phyloP scores from a whole-genome alignment of 2,888 invertebrate genomes.

The Protonemura montana region DNA sequence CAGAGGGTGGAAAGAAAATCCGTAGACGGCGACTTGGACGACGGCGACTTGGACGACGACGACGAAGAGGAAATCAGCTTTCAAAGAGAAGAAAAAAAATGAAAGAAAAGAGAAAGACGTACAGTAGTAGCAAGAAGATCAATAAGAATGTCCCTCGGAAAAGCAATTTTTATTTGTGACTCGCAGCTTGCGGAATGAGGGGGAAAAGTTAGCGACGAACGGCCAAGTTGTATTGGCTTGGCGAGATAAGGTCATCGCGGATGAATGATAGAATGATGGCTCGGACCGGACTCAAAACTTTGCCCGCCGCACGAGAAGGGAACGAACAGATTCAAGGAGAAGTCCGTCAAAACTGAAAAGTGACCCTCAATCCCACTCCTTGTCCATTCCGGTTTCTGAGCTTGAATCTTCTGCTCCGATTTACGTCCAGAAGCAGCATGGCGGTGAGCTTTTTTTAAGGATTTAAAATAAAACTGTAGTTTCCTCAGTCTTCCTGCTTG shows the following conservation, averaged over 20 bases:
- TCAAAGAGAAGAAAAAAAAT: conserved; percentile 43
- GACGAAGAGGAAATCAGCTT: conserved; percentile 43
- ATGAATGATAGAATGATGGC: conserved; percentile 18
- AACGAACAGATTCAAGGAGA: neutral
- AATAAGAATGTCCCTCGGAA: conserved; percentile 46
- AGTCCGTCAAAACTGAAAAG: neutral
- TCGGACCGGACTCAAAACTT: neutral
- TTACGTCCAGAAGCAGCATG: too few relatives aligned
- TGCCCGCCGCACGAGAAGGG: neutral
- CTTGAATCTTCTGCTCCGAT: too few relatives aligned
- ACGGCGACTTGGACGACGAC: conserved; percentile 43
- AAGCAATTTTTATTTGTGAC: conserved; percentile 30
- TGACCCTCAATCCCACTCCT: neutral
- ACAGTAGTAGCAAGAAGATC: conserved; percentile 35
- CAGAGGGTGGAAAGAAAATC: neutral
- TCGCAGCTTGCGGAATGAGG: neutral
- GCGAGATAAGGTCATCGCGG: conserved; percentile 33
- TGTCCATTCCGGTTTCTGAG: too few relatives aligned
- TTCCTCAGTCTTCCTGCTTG: too few relatives aligned
- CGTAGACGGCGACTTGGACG: conserved; percentile 17
- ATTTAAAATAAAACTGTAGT: too few relatives aligned
- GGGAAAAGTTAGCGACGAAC: conserved; percentile 2
- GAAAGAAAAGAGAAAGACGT: conserved; percentile 21
- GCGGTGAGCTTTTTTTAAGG: too few relatives aligned
- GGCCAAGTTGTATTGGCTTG: conserved; percentile 39